phyloP scores from a whole-genome alignment of 2,797 vertebrate genomes.

The Smutsia gigantea region DNA sequence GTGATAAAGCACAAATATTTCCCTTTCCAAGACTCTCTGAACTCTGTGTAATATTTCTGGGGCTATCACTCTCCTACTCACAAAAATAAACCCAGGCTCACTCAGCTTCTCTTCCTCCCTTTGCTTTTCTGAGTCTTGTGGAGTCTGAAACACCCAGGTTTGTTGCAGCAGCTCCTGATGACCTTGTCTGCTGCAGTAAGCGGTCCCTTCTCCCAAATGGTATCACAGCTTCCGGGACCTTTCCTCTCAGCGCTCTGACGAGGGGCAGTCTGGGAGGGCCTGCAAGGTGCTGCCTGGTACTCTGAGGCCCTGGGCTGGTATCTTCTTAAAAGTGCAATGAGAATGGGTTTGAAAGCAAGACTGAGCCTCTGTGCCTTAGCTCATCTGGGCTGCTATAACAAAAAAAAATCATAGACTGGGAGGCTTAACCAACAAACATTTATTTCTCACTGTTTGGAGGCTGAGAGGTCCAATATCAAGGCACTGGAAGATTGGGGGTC shows the following conservation, averaged over 20 bases:
- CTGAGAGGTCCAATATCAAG: neutral
- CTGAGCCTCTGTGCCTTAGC: neutral
- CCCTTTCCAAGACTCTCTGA: constrained; percentile 31
- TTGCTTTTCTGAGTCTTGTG: neutral
- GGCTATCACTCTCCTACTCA: neutral
- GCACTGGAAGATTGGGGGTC: accelerated
- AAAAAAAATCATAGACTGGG: neutral
- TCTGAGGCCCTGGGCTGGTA: too few species aligned
- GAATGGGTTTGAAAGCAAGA: neutral
- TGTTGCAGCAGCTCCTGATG: neutral
- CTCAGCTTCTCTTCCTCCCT: neutral
- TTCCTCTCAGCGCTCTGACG: neutral
- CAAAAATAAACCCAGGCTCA: constrained; percentile 41
- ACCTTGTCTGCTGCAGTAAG: neutral
- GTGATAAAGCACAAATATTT: constrained; percentile 47
- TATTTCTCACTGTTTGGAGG: neutral
- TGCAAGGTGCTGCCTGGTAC: neutral
- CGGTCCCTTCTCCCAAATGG: neutral
- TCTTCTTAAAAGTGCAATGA: neutral
- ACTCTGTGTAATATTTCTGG: neutral
- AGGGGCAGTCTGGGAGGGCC: neutral
- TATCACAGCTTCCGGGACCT: neutral
- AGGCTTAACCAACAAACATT: neutral
- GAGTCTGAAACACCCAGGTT: neutral
- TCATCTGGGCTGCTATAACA: accelerated